Evolutionary conservation across 2,797 vertebrate genomes (phyloP).

Genomic region (Threskiornis aethiopicus): DNA sequence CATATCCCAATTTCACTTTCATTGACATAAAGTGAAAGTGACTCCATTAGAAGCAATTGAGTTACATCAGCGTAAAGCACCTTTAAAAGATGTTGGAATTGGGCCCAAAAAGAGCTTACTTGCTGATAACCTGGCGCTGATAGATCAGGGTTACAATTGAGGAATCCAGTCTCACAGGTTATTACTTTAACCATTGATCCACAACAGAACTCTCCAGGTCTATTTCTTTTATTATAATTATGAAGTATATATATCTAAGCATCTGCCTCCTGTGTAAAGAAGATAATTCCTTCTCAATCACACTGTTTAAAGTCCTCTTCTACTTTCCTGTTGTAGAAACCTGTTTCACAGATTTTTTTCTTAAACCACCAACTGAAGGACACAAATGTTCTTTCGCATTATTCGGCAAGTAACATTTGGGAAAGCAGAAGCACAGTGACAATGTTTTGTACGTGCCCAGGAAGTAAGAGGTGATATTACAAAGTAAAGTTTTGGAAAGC

Average conservation of each 20-base stretch:
- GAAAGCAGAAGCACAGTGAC: background rate
- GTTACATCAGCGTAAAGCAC: background rate
- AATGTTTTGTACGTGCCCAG: background rate
- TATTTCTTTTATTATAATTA: background rate
- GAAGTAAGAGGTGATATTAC: background rate
- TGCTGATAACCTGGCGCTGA: background rate
- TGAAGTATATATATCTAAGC: background rate
- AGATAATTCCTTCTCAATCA: background rate
- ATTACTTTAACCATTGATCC: background rate
- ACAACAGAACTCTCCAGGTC: background rate
- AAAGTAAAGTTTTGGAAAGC: background rate
- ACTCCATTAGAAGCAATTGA: conserved; percentile 20
- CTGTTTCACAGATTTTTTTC: background rate
- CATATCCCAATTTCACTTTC: background rate
- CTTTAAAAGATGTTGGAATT: background rate
- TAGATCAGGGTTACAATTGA: background rate
- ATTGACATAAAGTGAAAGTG: background rate
- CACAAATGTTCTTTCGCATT: background rate
- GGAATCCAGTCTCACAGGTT: background rate
- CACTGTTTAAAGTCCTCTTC: background rate
- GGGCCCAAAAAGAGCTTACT: background rate
- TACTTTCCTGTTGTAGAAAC: background rate
- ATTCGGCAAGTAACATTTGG: background rate
- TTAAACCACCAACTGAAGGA: background rate
- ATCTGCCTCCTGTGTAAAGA: background rate